Percentiles rank a stretch among this genome's conserved stretches.
Conservation (phyloP, 92 coral and sea anemone genomes). For the Umimayanthus kanabou region DNA sequence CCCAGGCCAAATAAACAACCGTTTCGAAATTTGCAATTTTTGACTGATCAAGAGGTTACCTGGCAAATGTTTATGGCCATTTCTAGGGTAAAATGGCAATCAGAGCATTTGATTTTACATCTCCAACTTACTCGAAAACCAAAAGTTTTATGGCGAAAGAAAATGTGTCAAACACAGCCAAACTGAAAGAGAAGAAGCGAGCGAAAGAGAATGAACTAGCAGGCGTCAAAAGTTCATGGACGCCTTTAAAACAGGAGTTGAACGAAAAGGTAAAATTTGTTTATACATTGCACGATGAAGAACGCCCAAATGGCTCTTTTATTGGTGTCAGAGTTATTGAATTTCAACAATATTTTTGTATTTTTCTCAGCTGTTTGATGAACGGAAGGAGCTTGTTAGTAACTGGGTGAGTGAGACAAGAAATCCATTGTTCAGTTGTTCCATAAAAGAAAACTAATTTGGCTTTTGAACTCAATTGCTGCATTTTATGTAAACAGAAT, state of each 20-base stretch:
- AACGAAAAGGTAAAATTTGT: slow-evolving; percentile 74
- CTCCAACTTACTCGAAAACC: slow-evolving; percentile 84
- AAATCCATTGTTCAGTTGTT: not conserved
- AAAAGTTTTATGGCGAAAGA: slow-evolving; percentile 87
- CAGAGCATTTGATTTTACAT: slow-evolving; percentile 76
- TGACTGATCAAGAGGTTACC: not conserved
- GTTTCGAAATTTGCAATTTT: not conserved
- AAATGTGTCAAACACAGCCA: slow-evolving; percentile 69
- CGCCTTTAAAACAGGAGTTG: slow-evolving; percentile 79
- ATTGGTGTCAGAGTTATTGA: not conserved
- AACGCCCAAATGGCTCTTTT: not conserved
- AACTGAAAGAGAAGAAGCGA: slow-evolving; percentile 71
- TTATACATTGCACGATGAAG: not conserved
- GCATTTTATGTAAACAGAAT: not conserved
- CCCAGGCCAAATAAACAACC: slow-evolving; percentile 31
- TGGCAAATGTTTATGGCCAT: not conserved
- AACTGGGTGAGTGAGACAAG: slow-evolving; percentile 82
- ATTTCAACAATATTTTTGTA: not conserved
- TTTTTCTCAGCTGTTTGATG: slow-evolving; percentile 77
- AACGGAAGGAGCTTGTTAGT: slow-evolving; percentile 88
- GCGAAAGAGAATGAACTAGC: slow-evolving; percentile 52
- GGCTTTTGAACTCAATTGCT: not conserved
- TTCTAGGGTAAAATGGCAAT: slow-evolving; percentile 60
- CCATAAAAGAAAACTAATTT: not conserved
- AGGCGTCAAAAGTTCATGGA: slow-evolving; percentile 89